These are phyloP conservation scores for Meliscaeva auricollis DNA, from an alignment of 2,888 invertebrate species.

Conservation along the genomic window DNA sequence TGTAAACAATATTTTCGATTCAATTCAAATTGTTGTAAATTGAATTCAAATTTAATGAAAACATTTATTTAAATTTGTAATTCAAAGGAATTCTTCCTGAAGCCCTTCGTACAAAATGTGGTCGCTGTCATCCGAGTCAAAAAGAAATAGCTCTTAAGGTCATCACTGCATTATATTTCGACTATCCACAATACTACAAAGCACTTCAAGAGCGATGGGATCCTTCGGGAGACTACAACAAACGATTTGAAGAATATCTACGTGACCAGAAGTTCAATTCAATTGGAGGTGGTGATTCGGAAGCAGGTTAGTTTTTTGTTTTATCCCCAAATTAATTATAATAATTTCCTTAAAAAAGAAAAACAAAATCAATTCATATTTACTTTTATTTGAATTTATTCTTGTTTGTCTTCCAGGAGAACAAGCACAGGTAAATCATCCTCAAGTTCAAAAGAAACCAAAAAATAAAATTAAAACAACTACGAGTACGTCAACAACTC, in stretches of 20 bases:
- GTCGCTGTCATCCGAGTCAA: constrained; percentile 88
- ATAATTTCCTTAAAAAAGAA: background rate
- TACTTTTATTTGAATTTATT: background rate
- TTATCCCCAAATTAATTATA: background rate
- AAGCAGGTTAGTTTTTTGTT: constrained; percentile 42
- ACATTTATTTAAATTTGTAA: background rate
- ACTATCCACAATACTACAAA: constrained; percentile 88
- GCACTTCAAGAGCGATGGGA: constrained; percentile 88
- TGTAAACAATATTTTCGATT: no score
- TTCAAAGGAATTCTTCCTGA: constrained; percentile 88
- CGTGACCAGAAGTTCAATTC: constrained; percentile 78
- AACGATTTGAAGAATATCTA: constrained; percentile 84
- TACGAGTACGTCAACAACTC: constrained; percentile 42
- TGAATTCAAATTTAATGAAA: no score
- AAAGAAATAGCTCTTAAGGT: constrained; percentile 88
- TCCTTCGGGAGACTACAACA: constrained; percentile 88
- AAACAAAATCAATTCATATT: no score
- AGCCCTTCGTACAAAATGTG: constrained; percentile 88
- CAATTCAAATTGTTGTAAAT: no score
- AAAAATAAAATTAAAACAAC: constrained; percentile 23
- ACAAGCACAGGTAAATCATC: constrained; percentile 74
- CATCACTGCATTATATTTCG: constrained; percentile 87
- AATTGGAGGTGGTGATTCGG: constrained; percentile 71
- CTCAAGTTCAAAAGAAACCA: constrained; percentile 47
- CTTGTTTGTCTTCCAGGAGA: constrained; percentile 45